Evolutionary conservation across 2,797 vertebrate species (phyloP).

Genomic region (Furcifer pardalis): DNA sequence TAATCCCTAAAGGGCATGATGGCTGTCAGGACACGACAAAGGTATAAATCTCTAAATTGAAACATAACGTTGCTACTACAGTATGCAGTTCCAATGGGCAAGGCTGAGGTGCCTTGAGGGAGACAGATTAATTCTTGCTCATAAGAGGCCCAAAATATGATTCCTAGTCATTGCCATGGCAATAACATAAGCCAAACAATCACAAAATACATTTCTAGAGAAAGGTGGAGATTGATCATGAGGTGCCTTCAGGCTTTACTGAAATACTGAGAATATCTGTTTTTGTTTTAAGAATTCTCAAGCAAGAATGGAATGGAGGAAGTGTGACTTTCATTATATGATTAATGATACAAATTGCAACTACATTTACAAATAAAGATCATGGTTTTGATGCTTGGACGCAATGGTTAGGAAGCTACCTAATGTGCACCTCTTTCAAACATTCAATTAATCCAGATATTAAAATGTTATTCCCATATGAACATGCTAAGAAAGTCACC

Average conservation of each 20-base stretch:
- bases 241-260: not conserved
- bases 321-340: not conserved
- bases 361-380: not conserved
- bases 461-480: not conserved
- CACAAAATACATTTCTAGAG: not conserved
- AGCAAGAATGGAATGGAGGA: not conserved
- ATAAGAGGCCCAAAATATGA: not conserved
- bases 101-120: slow-evolving; percentile 14
- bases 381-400: not conserved
- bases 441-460: not conserved
- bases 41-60: slow-evolving; percentile 50
- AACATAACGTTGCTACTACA: slow-evolving; percentile 18
- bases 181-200: slow-evolving; percentile 11
- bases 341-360: not conserved
- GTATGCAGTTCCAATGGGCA: not conserved
- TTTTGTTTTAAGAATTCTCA: not conserved
- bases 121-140: slow-evolving; percentile 27
- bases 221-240: not conserved
- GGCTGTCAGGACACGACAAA: slow-evolving; percentile 46
- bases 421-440: not conserved
- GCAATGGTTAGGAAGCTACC: not conserved
- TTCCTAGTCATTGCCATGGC: not conserved
- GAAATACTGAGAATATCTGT: slow-evolving; percentile 8
- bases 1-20: slow-evolving; percentile 30
- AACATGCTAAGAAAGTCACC: not conserved